Evolutionary conservation across 1,140 invertebrate species (phyloP).

Genomic region (Whitmania pigra): DNA sequence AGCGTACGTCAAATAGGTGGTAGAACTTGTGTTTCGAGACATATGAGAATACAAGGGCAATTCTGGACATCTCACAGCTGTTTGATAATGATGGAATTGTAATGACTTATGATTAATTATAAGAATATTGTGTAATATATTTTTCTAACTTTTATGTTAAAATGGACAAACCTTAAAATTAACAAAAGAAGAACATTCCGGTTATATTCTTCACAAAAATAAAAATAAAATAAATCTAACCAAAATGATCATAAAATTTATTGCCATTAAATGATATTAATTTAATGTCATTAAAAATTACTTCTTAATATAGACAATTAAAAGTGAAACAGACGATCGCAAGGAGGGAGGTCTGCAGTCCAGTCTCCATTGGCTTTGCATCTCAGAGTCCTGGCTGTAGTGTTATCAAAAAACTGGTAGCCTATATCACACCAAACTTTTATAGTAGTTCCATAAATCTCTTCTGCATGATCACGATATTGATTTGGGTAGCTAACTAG

Average conservation of each 20-base stretch:
- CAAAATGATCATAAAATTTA: too few relatives aligned
- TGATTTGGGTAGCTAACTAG: conserved; percentile 18
- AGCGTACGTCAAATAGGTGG: conserved; percentile 20
- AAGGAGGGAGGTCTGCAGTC: conserved; percentile 21
- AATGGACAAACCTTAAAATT: too few relatives aligned
- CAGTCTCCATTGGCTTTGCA: conserved; percentile 19
- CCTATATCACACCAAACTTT: conserved; percentile 23
- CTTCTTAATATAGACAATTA: not conserved
- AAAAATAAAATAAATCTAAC: too few relatives aligned
- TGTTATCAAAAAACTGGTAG: conserved; percentile 19
- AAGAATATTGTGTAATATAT: too few relatives aligned
- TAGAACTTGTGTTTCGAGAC: conserved; percentile 17
- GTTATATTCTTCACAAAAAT: too few relatives aligned
- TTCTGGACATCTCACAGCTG: conserved; percentile 21
- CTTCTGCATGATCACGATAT: not conserved
- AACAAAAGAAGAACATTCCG: too few relatives aligned
- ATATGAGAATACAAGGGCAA: not conserved
- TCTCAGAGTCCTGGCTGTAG: conserved; percentile 22
- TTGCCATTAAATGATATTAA: too few relatives aligned
- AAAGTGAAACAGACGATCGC: conserved; percentile 15
- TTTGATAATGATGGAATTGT: too few relatives aligned
- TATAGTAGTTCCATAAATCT: conserved; percentile 21
- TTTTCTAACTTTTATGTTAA: too few relatives aligned
- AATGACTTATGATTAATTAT: too few relatives aligned
- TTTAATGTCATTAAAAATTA: too few relatives aligned